A percentile compares a stretch with the other conserved stretches of the same genome.
Conservation (phyloP, 1,140 invertebrate genomes). For the Drosophila burlai region DNA sequence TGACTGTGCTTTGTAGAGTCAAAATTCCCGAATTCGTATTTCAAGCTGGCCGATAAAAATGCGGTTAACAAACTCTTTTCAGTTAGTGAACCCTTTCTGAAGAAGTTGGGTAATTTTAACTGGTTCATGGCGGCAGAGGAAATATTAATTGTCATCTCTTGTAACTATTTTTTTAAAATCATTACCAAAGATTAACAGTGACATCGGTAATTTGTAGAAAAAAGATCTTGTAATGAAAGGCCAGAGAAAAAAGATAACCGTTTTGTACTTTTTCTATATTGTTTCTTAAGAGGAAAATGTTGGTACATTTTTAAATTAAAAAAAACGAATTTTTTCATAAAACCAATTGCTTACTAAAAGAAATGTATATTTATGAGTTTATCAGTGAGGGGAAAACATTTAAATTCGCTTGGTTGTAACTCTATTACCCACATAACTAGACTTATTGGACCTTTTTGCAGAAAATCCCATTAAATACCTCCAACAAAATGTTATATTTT, state of each 20-base stretch:
- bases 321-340: too few species aligned
- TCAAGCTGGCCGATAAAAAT: conserved; percentile 3
- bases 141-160: conserved; percentile 1
- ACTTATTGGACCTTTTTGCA: neutral
- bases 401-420: too few species aligned
- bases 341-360: neutral
- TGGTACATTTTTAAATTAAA: neutral
- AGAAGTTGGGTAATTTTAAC: neutral
- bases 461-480: too few species aligned
- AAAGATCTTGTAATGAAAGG: neutral
- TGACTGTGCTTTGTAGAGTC: conserved; percentile 6
- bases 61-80: conserved; percentile 2
- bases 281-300: neutral
- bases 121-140: neutral
- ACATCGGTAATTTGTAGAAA: neutral
- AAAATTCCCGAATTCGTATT: neutral
- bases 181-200: neutral
- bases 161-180: neutral
- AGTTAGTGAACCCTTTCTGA: neutral
- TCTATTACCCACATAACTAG: neutral
- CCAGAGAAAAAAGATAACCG: neutral
- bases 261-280: too few species aligned
- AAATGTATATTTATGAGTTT: neutral
- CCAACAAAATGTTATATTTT: neutral
- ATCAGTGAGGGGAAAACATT: neutral